Percentiles rank a stretch among this genome's conserved stretches.
These are phyloP conservation scores for Catagonus wagneri DNA, from an alignment of 2,113 vertebrate species.

Conservation along the genomic window DNA sequence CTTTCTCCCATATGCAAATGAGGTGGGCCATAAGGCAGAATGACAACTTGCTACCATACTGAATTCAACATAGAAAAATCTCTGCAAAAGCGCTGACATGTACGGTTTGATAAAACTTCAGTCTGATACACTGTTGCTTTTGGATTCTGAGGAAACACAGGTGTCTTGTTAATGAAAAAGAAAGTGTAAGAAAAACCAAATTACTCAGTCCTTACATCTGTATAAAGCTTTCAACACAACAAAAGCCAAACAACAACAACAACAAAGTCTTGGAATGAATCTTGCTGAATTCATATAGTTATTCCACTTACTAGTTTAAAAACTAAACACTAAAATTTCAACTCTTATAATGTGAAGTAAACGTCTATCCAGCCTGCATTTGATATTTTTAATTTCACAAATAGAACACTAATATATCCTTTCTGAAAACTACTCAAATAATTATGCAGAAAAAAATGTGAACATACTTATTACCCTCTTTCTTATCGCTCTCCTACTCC, in stretches of 20 bases:
- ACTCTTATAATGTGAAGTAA: not conserved
- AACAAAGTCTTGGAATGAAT: not conserved
- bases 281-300: not conserved
- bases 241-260: not conserved
- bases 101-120: not conserved
- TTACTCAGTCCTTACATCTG: not conserved
- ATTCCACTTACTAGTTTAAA: not conserved
- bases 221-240: not conserved
- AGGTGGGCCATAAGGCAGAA: not conserved
- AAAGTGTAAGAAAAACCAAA: not conserved
- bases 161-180: not conserved
- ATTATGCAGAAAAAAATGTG: not conserved
- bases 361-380: not conserved
- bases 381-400: conserved; percentile 37
- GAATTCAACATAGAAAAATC: not conserved
- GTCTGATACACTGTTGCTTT: not conserved
- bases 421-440: conserved; percentile 22
- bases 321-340: not conserved
- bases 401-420: not conserved
- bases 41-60: not conserved
- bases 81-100: not conserved
- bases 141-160: not conserved
- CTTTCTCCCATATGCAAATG: conserved; percentile 10
- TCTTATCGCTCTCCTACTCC: not conserved
- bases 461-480: not conserved